Evolutionary conservation across 2,888 invertebrate genomes (phyloP), one percentile per base, ranked within the genome.

Genomic region (Cantharis nigra): DNA sequence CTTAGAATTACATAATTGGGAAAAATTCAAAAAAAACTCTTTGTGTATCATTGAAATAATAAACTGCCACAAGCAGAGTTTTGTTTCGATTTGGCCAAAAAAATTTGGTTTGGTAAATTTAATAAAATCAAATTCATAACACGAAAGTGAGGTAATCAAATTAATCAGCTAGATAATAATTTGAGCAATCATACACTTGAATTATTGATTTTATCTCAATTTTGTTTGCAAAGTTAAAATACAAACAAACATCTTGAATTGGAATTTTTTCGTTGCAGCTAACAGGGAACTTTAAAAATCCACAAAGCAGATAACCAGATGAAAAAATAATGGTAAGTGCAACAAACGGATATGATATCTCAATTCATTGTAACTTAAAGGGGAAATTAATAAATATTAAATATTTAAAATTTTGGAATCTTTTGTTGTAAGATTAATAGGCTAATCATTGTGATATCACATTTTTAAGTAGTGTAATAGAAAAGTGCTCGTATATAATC

Each of bases 241-340:
- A 26, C 26, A 26, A 26, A 18, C 91, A 92, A 88, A 94, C 94
- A 1, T 93, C 93, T 76, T 89, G 97, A 30, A 92, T 94, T 33
- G 4, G 5, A 3, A n/a, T 33, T n/a, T 33, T 33, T 33, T 2
- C 13, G 4, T 1, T 33, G n/a, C 33, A 4, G 0, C 33, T n/a
- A 13, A n/a, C 30, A 11, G 13, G 4, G 10, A 33, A 13, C 5
- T n/a, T 13, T n/a, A 13, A 33, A 33, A n/a, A 13, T 33, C 0
- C 11, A 33, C 4, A 33, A 33, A 13, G 7, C 33, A 0, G 33
- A 33, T 33, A 33, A 13, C 13, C n/a, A n/a, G 3, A 11, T 20
- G 20, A 20, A 23, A 7, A 5, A 23, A 23, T 23, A 5, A 23
- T 5, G 5, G 0, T 7, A 23, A 23, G 5, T 23, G 23, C 7